These are phyloP conservation scores for Chloroceryle aenea DNA, from an alignment of 2,113 vertebrate species.

Conservation along the genomic window DNA sequence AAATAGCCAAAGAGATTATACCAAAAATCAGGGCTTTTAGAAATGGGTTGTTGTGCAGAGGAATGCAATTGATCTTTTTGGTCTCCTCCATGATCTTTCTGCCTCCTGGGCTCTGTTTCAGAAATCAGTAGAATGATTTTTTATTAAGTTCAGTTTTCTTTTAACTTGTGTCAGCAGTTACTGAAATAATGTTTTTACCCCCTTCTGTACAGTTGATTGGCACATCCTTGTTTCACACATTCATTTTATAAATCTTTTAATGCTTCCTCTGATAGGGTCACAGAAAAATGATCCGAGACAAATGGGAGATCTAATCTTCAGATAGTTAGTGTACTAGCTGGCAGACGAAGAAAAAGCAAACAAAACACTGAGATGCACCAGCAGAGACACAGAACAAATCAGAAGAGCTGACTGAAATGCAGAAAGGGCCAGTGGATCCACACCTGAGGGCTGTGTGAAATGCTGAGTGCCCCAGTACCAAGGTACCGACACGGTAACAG, in stretches of 20 bases:
- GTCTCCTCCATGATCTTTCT: background rate
- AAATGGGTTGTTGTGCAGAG: background rate
- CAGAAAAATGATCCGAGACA: conserved; percentile 19
- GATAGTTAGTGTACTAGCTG: background rate
- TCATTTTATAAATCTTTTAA: conserved; percentile 49
- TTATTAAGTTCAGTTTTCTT: conserved; percentile 45
- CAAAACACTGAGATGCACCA: background rate
- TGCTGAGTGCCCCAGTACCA: background rate
- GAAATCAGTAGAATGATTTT: conserved; percentile 40
- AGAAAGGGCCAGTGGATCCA: background rate
- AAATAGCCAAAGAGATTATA: background rate
- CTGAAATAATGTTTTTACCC: conserved; percentile 21
- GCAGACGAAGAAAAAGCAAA: background rate
- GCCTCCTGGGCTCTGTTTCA: background rate
- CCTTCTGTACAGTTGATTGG: conserved; percentile 9
- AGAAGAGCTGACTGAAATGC: background rate
- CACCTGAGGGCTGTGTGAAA: background rate
- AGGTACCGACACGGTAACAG: background rate
- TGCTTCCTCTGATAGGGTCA: conserved; percentile 21
- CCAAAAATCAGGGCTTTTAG: background rate
- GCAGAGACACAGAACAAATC: background rate
- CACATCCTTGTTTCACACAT: conserved; percentile 23
- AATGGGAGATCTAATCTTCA: conserved; percentile 34
- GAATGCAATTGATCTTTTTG: conserved; percentile 6
- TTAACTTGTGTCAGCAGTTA: background rate